Base-by-base conservation (phyloP, 2,113 vertebrate species). In the Perccottus glenii region DNA sequence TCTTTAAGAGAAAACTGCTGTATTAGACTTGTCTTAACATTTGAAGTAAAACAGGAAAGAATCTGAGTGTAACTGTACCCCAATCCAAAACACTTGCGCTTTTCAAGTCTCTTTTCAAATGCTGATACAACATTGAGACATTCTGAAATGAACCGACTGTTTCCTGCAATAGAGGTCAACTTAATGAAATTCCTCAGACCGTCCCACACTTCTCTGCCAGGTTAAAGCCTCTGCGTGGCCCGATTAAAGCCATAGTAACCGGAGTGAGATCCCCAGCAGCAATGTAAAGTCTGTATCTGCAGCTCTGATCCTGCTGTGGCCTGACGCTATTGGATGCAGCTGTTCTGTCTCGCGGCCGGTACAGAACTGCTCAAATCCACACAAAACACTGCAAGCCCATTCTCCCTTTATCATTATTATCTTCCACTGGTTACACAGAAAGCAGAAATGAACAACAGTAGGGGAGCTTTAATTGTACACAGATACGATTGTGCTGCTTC, bases 291-390 rank as follows among this genome's bases (percentile, higher is more conserved):
- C 77, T 58, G 11, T 60, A 50, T 69, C 49, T 50, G 60, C 81
- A 67, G 82, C 79, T 59, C 47, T 1, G 4, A 58, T 73, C 70
- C 73, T 74, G 70, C 72, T 45, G 64, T 66, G 68, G 79, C 74
- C 67, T 70, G 60, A 60, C 46, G 64, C 59, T 73, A 86, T 89
- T 67, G 80, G 78, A 84, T 46, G 61, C 88, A 87, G 82, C 79
- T 85, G 85, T 58, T 56, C 42, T 64, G 45, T 57, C 48, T 73
- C 44, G 52, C 62, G 53, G 65, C 46, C 74, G 70, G 64, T 48
- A 73, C 51, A 44, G 45, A 35, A 27, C 52, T 15, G 56, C 42
- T 46, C 64, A 63, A 33, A 50, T 27, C 36, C 45, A 38, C 73
- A 36, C 6, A 47, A 69, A 70, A 48, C 70, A 66, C n/a, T 10